Conservation (phyloP, 2,888 invertebrate genomes). For the Chloroclystis v-ata region DNA sequence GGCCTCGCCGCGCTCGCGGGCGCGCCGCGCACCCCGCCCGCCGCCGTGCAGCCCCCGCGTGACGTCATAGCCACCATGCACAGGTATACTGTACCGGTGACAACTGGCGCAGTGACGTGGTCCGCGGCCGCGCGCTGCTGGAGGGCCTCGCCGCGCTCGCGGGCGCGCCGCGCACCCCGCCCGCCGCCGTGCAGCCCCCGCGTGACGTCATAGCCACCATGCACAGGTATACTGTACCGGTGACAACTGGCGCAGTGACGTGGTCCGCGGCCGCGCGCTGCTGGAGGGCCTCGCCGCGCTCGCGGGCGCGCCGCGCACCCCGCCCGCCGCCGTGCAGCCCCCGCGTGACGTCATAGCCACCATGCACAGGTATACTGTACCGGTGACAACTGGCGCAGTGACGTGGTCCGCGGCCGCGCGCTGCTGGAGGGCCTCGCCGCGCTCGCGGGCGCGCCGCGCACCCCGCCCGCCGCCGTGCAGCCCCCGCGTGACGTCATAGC, state of each 20-base stretch:
- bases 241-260: neutral
- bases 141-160: constrained; percentile 45
- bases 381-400: constrained; percentile 3
- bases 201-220: neutral
- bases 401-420: constrained; percentile 33
- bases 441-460: too few species aligned
- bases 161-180: too few species aligned
- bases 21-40: constrained; percentile 36
- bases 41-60: constrained; percentile 40
- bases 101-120: neutral
- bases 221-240: neutral
- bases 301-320: constrained; percentile 43
- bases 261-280: constrained; percentile 41
- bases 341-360: constrained; percentile 38
- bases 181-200: too few species aligned
- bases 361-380: constrained; percentile 31
- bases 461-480: constrained; percentile 35
- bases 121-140: constrained; percentile 46
- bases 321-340: constrained; percentile 34
- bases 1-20: constrained; percentile 58
- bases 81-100: constrained; percentile 22
- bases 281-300: constrained; percentile 59
- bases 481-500: constrained; percentile 39
- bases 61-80: constrained; percentile 32
- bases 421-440: too few species aligned